phyloP scores from a whole-genome alignment of 2,113 vertebrate species.

The Pluvianellus socialis region DNA sequence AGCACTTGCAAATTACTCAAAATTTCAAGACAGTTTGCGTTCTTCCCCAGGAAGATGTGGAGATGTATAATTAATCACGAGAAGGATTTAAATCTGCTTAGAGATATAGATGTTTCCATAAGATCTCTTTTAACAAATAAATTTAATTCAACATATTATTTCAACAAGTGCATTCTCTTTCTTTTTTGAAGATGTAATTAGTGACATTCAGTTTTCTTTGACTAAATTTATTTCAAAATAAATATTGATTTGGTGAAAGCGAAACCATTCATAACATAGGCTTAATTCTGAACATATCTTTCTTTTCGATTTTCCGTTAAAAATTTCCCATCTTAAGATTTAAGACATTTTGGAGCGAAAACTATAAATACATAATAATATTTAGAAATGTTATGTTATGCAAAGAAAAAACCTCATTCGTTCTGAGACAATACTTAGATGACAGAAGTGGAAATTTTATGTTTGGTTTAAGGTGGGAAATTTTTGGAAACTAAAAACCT shows the following conservation, averaged over 20 bases:
- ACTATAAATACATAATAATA: background rate
- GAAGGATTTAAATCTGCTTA: background rate
- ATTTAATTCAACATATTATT: background rate
- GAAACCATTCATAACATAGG: background rate
- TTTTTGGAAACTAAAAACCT: background rate
- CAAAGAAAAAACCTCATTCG: background rate
- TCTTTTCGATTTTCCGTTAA: background rate
- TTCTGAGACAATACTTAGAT: background rate
- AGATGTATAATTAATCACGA: background rate
- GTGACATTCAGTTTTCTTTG: background rate
- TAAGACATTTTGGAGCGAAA: background rate
- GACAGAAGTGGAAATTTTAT: background rate
- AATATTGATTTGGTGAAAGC: background rate
- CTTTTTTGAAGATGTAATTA: background rate
- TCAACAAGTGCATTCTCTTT: background rate
- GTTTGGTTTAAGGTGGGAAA: background rate
- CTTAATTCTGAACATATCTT: background rate
- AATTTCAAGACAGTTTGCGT: background rate
- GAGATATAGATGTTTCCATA: background rate
- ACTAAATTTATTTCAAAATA: background rate
- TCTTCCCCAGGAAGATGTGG: background rate
- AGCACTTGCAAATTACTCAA: background rate
- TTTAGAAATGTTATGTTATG: background rate
- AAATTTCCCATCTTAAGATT: background rate
- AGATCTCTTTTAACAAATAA: background rate